Conservation (phyloP, 2,113 vertebrate genomes). For the Crypturellus undulatus region DNA sequence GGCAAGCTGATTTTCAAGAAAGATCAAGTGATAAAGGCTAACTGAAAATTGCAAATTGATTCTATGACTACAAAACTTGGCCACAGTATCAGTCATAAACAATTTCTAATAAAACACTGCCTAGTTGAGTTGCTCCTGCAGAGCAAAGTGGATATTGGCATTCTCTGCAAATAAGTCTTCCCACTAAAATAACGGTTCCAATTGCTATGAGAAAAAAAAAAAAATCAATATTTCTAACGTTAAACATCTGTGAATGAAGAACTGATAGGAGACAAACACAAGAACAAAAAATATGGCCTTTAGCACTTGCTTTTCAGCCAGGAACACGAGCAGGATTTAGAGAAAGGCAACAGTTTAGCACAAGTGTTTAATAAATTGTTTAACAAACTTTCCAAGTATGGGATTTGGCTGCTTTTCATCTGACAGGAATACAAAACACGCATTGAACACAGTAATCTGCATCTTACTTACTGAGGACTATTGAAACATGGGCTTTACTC, state of each 20-base stretch:
- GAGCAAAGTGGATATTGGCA: background rate
- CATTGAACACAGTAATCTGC: background rate
- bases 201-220: background rate
- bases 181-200: background rate
- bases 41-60: background rate
- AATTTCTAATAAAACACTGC: background rate
- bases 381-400: background rate
- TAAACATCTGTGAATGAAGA: background rate
- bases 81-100: background rate
- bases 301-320: background rate
- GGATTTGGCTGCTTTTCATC: background rate
- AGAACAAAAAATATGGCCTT: background rate
- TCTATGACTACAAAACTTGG: background rate
- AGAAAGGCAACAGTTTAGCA: background rate
- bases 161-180: background rate
- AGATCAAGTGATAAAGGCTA: background rate
- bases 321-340: background rate
- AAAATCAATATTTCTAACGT: background rate
- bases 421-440: background rate
- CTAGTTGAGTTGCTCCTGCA: background rate
- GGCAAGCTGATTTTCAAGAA: too few relatives aligned
- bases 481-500: slow-evolving; percentile 57
- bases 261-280: background rate
- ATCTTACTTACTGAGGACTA: slow-evolving; percentile 63
- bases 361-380: background rate